Percentiles rank a stretch among this genome's conserved stretches.
Evolutionary conservation across 92 coral and sea anemone species (phyloP).

Genomic region (Porites divaricata): DNA sequence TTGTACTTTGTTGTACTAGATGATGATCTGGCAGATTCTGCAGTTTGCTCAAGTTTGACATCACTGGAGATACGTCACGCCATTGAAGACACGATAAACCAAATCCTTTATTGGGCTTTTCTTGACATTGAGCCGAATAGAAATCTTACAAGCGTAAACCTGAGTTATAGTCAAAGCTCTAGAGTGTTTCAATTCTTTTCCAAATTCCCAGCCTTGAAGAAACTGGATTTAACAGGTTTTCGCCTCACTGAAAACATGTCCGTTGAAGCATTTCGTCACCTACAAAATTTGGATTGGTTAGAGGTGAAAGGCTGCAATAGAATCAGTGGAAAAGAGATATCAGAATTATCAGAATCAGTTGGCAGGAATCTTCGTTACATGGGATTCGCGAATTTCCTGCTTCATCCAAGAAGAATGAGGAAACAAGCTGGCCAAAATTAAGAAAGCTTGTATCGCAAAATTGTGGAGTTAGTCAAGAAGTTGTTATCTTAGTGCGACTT

Average conservation of each 20-base stretch:
- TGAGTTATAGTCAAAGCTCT: background rate
- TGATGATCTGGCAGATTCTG: background rate
- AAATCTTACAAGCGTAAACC: constrained; percentile 13
- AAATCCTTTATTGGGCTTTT: background rate
- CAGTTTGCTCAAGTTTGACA: constrained; percentile 6
- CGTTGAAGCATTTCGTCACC: background rate
- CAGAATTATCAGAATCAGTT: background rate
- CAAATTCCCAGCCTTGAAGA: constrained; percentile 17
- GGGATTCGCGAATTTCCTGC: background rate
- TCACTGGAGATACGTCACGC: background rate
- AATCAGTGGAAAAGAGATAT: background rate
- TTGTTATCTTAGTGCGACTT: background rate
- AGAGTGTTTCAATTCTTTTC: background rate
- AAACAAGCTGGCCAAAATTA: constrained; percentile 19
- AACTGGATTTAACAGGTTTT: background rate
- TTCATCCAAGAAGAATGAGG: background rate
- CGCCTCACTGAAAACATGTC: background rate
- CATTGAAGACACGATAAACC: background rate
- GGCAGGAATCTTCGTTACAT: constrained; percentile 14
- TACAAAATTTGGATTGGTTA: constrained; percentile 17
- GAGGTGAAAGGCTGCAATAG: background rate
- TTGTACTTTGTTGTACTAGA: too few relatives aligned
- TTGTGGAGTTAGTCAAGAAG: background rate
- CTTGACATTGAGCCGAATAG: background rate
- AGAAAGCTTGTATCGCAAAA: background rate